Evolutionary conservation across 2,797 vertebrate species (phyloP).

Genomic region (Echiichthys vipera): DNA sequence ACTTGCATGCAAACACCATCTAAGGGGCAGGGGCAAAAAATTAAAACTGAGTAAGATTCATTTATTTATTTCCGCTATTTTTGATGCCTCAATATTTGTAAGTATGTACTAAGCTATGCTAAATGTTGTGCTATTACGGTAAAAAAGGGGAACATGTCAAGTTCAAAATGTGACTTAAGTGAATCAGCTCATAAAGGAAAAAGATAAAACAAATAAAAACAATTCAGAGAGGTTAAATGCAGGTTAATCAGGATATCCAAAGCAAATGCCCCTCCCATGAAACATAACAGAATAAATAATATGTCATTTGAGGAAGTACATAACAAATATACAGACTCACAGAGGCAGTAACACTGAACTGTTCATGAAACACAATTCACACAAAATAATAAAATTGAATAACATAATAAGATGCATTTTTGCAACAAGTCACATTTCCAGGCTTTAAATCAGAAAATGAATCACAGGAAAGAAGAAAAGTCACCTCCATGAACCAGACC

Average conservation of each 20-base stretch:
- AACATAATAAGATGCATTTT: neutral
- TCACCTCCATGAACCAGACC: neutral
- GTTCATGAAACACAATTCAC: neutral
- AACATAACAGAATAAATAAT: neutral
- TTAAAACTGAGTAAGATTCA: no score
- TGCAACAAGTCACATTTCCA: neutral
- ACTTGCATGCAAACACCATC: no score
- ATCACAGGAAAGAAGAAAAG: conserved; percentile 3
- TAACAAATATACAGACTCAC: neutral
- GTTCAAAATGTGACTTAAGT: neutral
- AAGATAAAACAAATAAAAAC: neutral
- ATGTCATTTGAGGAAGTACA: neutral
- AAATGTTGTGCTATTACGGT: neutral
- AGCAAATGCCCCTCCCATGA: neutral
- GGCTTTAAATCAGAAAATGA: neutral
- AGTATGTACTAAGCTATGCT: neutral
- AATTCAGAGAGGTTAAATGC: neutral
- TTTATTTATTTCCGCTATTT: no score
- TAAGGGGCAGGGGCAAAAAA: no score
- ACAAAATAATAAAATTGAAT: neutral
- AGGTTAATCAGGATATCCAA: neutral
- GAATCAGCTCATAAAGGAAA: neutral
- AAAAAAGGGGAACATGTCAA: neutral
- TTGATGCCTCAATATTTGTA: no score
- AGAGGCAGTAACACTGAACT: neutral